Evolutionary conservation across 2,888 invertebrate genomes (phyloP), one percentile per base, ranked within the genome.

Genomic region (Polietes domitor): DNA sequence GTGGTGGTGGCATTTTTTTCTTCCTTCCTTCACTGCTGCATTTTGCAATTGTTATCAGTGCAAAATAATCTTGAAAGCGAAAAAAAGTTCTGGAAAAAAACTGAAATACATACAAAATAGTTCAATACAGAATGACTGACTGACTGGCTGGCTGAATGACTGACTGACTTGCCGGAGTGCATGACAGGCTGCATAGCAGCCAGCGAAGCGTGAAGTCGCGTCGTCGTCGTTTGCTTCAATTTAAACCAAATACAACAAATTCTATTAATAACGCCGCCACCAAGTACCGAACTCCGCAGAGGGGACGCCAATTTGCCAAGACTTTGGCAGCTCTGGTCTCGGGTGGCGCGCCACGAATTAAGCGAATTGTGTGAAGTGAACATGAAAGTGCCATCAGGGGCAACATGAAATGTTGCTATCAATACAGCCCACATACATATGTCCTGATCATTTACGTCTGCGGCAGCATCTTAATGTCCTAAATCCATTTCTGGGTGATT

Each of bases 21-120:
- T 32, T 7, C 4, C 7, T 32, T 32, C 32, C 5, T n/a, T 50
- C 26, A 2, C 50, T 82, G 73, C 80, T 80, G 78, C 78, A 85
- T 89, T 89, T 88, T 88, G 87, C 87, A 50, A 72, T 68, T 84
- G 88, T 90, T 90, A 90, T 90, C 90, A 90, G 90, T 90, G 90
- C 90, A 88, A 89, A 89, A 89, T 89, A 90, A 90, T 90, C 90
- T 90, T 89, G 53, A 74, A 70, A 21, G 24, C 19, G 15, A 26
- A 41, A 41, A 65, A 37, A 50, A 47, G 58, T 75, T 75, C 37
- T 76, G 68, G 21, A 43, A 68, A 63, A 68, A 68, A 43, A 43
- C 43, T 1, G 21, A 37, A 65, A 58, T 58, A 58, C 58, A 58
- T 26, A 61, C 28, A n/a, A 61, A 61, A 68, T 68, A 68, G 68